Evolutionary conservation across 2,113 vertebrate genomes (phyloP), one percentile per base, ranked within the genome.

Genomic region (Stercorarius parasiticus): DNA sequence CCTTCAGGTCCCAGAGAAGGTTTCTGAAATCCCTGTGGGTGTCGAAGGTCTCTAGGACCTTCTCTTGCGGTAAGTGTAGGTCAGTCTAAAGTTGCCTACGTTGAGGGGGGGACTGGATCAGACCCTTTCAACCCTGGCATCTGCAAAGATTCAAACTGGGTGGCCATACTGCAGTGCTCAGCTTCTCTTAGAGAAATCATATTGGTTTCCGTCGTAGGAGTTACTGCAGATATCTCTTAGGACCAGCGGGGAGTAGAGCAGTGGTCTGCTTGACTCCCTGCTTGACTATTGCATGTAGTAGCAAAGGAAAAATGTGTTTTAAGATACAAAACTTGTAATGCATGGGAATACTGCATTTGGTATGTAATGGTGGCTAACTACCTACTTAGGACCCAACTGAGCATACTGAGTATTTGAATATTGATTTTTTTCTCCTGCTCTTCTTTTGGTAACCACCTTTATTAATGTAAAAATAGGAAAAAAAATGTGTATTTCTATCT

Each of bases 261-360:
- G 29, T 6, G 23, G 5, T 9, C 15, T 61, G n/a, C n/a, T 49
- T 49, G 47, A 49, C 47, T 49, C 47, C 18, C 36, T 0, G 0
- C 40, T 77, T 43, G 55, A 25, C 19, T 73, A 6, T 15, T 65
- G 22, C 0, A 0, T 62, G 13, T 22, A 27, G 21, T 14, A 86
- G 36, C 34, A 69, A 64, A 76, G 49, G 42, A 9, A 65, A 78
- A 89, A 56, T 3, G 15, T 8, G 9, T 6, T 40, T 78, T 71
- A 76, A 83, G 86, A 34, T 50, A 27, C 8, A 13, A 4, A 20
- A n/a, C 14, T 30, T n/a, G 13, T 43, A 62, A n/a, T 25, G 10
- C 34, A 25, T 4, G 7, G 34, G 50, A 49, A 25, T 30, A 22
- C 21, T 42, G 66, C 4, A 2, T 53, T 65, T 1, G 5, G 45